Percentiles rank a stretch among this genome's conserved stretches.
phyloP scores from a whole-genome alignment of 2,888 invertebrate genomes.

The Sericinus montela region DNA sequence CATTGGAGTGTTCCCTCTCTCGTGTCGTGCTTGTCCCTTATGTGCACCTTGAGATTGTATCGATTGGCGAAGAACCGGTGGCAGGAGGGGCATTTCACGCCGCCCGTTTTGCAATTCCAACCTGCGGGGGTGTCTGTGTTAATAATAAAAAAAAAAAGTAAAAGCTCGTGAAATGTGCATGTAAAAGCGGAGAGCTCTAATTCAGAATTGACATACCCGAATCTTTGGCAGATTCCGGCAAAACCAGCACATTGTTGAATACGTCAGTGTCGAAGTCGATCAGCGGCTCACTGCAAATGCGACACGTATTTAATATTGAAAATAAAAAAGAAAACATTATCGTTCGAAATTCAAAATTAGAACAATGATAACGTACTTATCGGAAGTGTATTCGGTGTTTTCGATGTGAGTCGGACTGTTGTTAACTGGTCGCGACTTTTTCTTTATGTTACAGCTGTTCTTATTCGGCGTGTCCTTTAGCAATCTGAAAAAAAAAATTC shows the following conservation, averaged over 20 bases:
- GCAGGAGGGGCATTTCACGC: slow-evolving; percentile 82
- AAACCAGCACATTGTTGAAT: slow-evolving; percentile 63
- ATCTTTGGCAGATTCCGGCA: slow-evolving; percentile 66
- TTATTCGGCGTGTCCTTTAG: slow-evolving; percentile 62
- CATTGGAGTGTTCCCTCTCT: slow-evolving; percentile 83
- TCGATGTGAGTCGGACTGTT: slow-evolving; percentile 58
- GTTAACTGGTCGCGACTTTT: slow-evolving; percentile 51
- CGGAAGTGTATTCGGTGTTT: slow-evolving; percentile 60
- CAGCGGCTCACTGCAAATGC: slow-evolving; percentile 56
- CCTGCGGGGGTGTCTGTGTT: slow-evolving; percentile 32
- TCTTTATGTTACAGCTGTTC: slow-evolving; percentile 54
- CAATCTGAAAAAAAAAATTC: slow-evolving; percentile 35
- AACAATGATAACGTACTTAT: slow-evolving; percentile 41
- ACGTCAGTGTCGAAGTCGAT: slow-evolving; percentile 72
- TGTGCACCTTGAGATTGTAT: slow-evolving; percentile 85
- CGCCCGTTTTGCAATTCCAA: slow-evolving; percentile 72
- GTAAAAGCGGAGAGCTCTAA: too few relatives aligned
- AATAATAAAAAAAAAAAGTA: too few relatives aligned
- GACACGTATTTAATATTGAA: slow-evolving; percentile 15
- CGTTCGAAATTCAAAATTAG: neutral
- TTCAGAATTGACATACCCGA: slow-evolving; percentile 44
- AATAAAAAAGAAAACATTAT: too few relatives aligned
- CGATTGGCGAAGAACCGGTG: slow-evolving; percentile 82
- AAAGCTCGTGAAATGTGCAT: too few relatives aligned
- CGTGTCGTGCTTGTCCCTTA: slow-evolving; percentile 85